These are phyloP conservation scores for Alcedo quadribrachys DNA, from an alignment of 2,797 vertebrate genomes.

Conservation along the genomic window DNA sequence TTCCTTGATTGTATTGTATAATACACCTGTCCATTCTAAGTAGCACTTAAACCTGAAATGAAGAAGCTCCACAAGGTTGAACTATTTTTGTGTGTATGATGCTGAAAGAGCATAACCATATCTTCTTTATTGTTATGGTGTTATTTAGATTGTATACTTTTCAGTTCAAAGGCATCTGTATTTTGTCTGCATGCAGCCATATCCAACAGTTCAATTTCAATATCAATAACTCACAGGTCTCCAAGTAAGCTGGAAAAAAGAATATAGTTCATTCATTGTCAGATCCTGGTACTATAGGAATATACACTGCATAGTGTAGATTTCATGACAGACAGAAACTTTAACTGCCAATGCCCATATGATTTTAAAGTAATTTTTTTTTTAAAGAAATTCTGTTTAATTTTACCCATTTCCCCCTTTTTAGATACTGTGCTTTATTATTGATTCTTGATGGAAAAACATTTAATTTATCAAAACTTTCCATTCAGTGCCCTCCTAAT, in stretches of 20 bases:
- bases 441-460: not conserved
- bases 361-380: not conserved
- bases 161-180: not conserved
- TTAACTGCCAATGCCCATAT: not conserved
- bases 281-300: not conserved
- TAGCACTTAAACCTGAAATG: not conserved
- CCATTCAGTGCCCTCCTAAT: not conserved
- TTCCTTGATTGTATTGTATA: not conserved
- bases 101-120: not conserved
- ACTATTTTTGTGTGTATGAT: not conserved
- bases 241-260: not conserved
- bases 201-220: not conserved
- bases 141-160: not conserved
- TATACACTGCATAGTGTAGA: not conserved
- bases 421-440: not conserved
- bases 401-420: not conserved
- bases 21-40: not conserved
- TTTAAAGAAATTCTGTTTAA: not conserved
- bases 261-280: not conserved
- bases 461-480: not conserved
- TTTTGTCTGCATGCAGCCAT: slow-evolving; percentile 8
- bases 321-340: not conserved
- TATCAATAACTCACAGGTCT: not conserved
- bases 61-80: not conserved
- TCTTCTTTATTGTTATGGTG: not conserved